A percentile compares a stretch with the other conserved stretches of the same genome.
Conservation (phyloP, 2,797 vertebrate genomes). For the Amblyopsis hoosieri region DNA sequence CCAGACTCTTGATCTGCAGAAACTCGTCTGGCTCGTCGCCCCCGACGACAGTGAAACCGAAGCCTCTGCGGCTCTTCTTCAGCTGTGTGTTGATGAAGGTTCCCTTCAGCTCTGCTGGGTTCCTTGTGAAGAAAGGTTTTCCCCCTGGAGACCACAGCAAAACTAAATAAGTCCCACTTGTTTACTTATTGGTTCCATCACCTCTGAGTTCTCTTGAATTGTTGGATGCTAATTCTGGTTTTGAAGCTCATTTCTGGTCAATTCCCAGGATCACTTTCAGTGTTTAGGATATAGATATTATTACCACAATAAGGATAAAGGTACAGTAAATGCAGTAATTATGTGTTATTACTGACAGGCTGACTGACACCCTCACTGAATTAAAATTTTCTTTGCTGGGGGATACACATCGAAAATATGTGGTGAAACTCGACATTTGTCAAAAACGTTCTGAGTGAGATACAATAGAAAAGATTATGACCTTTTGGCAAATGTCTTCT, state of each 20-base stretch:
- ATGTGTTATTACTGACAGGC: not conserved
- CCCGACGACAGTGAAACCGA: constrained; percentile 96
- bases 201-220: not conserved
- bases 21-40: constrained; percentile 98
- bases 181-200: not conserved
- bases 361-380: not conserved
- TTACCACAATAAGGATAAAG: too few species aligned
- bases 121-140: constrained; percentile 97
- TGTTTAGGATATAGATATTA: too few species aligned
- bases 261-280: too few species aligned
- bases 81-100: constrained; percentile 97
- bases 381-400: not conserved
- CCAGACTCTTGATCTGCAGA: constrained; percentile 98
- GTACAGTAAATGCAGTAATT: not conserved
- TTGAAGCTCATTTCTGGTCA: too few species aligned
- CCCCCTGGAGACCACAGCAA: constrained; percentile 71
- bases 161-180: not conserved
- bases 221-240: too few species aligned
- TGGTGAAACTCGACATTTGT: too few species aligned
- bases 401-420: too few species aligned
- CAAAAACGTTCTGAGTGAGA: constrained; percentile 1
- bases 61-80: constrained; percentile 95
- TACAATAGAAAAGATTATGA: not conserved
- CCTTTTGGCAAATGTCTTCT: constrained; percentile 3
- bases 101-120: constrained; percentile 96